These are phyloP conservation scores for Leptogaster cylindrica DNA, from an alignment of 2,888 invertebrate genomes.

Conservation along the genomic window DNA sequence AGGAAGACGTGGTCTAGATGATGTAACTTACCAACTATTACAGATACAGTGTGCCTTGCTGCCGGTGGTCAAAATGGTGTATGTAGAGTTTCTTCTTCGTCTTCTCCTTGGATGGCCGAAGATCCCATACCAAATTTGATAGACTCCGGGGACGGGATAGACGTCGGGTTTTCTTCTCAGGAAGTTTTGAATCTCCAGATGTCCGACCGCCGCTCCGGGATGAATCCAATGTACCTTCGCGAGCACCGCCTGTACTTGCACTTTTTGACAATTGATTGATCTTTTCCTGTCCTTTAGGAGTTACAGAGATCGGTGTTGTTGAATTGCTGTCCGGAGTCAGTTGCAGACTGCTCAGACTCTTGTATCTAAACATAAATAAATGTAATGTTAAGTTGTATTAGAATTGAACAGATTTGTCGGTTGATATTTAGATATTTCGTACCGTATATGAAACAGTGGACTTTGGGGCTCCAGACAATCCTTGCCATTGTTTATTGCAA, in stretches of 20 bases:
- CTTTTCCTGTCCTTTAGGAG: slow-evolving; percentile 56
- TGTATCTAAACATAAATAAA: slow-evolving; percentile 55
- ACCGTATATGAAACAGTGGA: slow-evolving; percentile 63
- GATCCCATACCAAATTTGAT: slow-evolving; percentile 87
- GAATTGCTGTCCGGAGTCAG: slow-evolving; percentile 60
- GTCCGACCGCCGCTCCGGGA: slow-evolving; percentile 87
- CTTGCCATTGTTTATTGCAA: slow-evolving; percentile 66
- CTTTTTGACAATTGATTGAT: slow-evolving; percentile 52
- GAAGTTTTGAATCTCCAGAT: slow-evolving; percentile 85
- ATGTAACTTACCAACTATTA: slow-evolving; percentile 51
- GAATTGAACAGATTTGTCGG: background rate
- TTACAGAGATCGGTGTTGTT: slow-evolving; percentile 61
- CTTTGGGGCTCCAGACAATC: slow-evolving; percentile 62
- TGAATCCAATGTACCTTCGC: slow-evolving; percentile 85
- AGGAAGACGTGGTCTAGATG: background rate
- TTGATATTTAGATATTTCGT: slow-evolving; percentile 43
- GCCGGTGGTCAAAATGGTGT: slow-evolving; percentile 62
- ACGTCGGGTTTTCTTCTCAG: slow-evolving; percentile 81
- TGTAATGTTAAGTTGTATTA: slow-evolving; percentile 2
- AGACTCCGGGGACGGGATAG: slow-evolving; percentile 83
- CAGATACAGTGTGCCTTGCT: slow-evolving; percentile 62
- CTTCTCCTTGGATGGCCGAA: slow-evolving; percentile 63
- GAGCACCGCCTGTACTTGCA: slow-evolving; percentile 61
- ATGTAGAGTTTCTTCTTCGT: slow-evolving; percentile 63
- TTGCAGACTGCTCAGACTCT: slow-evolving; percentile 62